phyloP scores from a whole-genome alignment of 2,888 invertebrate genomes.

The Blera fallax region DNA sequence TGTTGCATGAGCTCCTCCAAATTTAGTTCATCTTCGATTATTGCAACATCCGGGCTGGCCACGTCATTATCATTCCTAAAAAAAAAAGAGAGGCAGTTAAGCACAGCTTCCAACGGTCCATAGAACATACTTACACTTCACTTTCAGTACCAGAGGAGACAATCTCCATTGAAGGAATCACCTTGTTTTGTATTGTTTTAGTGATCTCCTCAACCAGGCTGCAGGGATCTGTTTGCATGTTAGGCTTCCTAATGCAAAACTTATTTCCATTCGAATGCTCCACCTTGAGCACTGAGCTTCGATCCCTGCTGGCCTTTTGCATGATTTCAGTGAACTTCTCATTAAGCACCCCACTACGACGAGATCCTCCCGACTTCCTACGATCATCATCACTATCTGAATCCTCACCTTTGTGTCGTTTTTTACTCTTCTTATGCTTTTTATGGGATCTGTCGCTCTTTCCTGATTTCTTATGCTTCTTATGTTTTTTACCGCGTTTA shows the following conservation, averaged over 20 bases:
- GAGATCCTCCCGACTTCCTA: slow-evolving; percentile 39
- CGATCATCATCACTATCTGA: slow-evolving; percentile 74
- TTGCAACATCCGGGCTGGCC: slow-evolving; percentile 87
- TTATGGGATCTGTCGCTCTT: slow-evolving; percentile 84
- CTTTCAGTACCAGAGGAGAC: slow-evolving; percentile 88
- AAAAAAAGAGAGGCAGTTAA: background rate
- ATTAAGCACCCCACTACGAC: slow-evolving; percentile 79
- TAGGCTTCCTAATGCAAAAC: slow-evolving; percentile 77
- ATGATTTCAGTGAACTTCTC: slow-evolving; percentile 80
- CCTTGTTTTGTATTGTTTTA: slow-evolving; percentile 81
- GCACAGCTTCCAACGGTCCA: background rate
- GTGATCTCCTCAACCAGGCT: slow-evolving; percentile 83
- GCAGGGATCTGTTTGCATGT: slow-evolving; percentile 82
- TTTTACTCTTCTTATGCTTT: slow-evolving; percentile 85
- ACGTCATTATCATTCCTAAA: slow-evolving; percentile 83
- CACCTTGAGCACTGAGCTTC: slow-evolving; percentile 72
- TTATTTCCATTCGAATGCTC: slow-evolving; percentile 77
- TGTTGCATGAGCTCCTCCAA: slow-evolving; percentile 94
- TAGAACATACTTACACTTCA: slow-evolving; percentile 81
- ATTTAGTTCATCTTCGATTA: slow-evolving; percentile 93
- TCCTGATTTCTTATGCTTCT: slow-evolving; percentile 87
- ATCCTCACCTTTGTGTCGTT: slow-evolving; percentile 82
- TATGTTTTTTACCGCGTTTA: slow-evolving; percentile 85
- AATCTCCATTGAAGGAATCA: slow-evolving; percentile 83
- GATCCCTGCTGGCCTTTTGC: slow-evolving; percentile 78